Base-by-base conservation (phyloP, 2,888 invertebrate species). In the Caenorhabditis sp. region DNA sequence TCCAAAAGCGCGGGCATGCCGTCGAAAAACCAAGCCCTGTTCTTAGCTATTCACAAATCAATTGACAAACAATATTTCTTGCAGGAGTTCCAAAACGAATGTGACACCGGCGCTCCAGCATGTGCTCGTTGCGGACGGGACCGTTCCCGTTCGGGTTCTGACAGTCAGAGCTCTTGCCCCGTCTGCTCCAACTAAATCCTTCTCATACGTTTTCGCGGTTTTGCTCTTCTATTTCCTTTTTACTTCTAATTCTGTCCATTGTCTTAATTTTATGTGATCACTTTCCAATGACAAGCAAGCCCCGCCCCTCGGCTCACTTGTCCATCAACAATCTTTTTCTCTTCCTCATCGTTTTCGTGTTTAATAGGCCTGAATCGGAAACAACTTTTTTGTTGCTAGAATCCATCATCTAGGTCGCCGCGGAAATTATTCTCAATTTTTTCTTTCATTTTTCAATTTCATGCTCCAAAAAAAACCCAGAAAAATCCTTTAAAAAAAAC, bases 121-220 rank as follows among this genome's bases (percentile, higher is more conserved):
- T 83, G 83, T 70, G 80, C 83, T 4, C 70, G 83, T 30, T 83
- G 83, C 24, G 83, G 83, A 20, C 80, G 81, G n/a, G 83, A 83
- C 30, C 75, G 79, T 45, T 78, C 81, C 17, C 61, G 80, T 22
- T 58, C 78, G 1, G 70, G 72, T 27, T 71, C 61, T 20, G 78
- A 78, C 32, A 68, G 55, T 20, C 78, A 72, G 52, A 72, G 72
- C 24, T 72, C 78, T 1, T 78, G 78, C 27, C 78, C 78, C 17
- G 70, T 78, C 5, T 78, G 78, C 72, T 76, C 76, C 58, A 76
- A 43, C 26, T 76, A 63, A 58, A 26, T 7, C 1, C 43, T 11
- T 53, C 9, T 13, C 20, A 17, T 17, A n/a, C 4, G 9, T 39
- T 56, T 43, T 30, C 37, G 26, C 24, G 15, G 9, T 15, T 15